Evolutionary conservation across 2,113 vertebrate species (phyloP).

Genomic region (Gulo gulo): DNA sequence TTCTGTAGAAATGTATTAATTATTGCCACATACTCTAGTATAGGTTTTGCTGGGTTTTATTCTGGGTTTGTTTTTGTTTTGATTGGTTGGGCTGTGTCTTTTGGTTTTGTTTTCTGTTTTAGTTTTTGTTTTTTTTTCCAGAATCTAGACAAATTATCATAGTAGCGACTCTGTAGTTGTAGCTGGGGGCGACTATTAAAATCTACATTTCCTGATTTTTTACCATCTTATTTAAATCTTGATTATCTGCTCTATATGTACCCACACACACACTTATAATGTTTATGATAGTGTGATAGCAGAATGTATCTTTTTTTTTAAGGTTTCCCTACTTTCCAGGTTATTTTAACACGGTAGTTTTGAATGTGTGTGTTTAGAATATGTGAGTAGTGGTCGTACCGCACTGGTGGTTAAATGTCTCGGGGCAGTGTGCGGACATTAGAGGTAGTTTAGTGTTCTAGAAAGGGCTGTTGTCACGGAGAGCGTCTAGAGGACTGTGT

Average conservation of each 20-base stretch:
- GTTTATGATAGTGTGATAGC: constrained; percentile 83
- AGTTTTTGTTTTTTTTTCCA: not conserved
- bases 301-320: constrained; percentile 81
- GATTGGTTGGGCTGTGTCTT: constrained; percentile 58
- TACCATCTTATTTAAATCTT: constrained; percentile 92
- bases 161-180: constrained; percentile 80
- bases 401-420: constrained; percentile 73
- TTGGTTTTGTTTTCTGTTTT: constrained; percentile 61
- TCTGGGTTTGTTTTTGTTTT: constrained; percentile 20
- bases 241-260: constrained; percentile 82
- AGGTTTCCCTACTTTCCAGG: constrained; percentile 75
- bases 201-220: constrained; percentile 82
- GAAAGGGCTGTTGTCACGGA: not conserved
- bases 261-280: constrained; percentile 74
- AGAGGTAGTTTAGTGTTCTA: constrained; percentile 36
- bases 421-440: constrained; percentile 38
- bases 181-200: constrained; percentile 79
- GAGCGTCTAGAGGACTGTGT: not conserved
- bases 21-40: constrained; percentile 86
- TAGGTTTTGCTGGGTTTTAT: constrained; percentile 76
- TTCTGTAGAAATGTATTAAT: constrained; percentile 84
- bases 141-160: constrained; percentile 76
- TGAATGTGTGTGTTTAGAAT: constrained; percentile 83
- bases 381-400: constrained; percentile 80
- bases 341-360: constrained; percentile 82